Evolutionary conservation across 2,888 invertebrate species (phyloP), one percentile per base, ranked within the genome.

Genomic region (Diarsia dahlii): DNA sequence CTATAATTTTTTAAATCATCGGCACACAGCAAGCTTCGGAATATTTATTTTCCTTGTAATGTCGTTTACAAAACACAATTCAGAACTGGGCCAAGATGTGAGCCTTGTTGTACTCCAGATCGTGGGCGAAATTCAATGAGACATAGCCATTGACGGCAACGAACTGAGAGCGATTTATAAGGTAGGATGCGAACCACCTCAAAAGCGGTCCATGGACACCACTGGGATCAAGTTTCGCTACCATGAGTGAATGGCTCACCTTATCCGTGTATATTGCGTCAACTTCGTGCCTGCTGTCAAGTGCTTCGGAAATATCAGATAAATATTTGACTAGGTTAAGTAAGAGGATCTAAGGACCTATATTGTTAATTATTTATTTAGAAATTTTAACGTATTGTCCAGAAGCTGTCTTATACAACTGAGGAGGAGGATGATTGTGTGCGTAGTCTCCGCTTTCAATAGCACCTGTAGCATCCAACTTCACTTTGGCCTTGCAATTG

Each of bases 401-500:
- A 18, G 39, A 28, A 28, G 54, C 1, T 39, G 23, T 76, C 34
- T 76, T 76, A 39, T 1, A 23, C 4, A 50, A 58, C 9, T 28
- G 48, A 20, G 65, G 48, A 34, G 65, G 76, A 58, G 64, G 48
- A 56, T 75, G 76, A 3, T 28, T 58, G 39, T 75, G 75, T 12
- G 23, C n/a, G 65, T 50, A 48, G 20, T 45, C 48, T 15, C 39
- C 65, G 10, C 23, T 50, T 9, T 15, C 56, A 28, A 74, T 23
- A n/a, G n/a, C 52, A 18, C 74, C 74, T n/a, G 46, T 52, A 63
- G 4, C n/a, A 34, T 70, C 73, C 18, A 87, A 46, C 67, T 83
- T 87, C 10, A 87, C 67, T 18, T 60, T 75, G 2, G 85, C 87
- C n/a, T 52, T 74, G 48, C 87, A 87, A 18, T 78, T 81, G 52